Percentiles rank a stretch among this genome's conserved stretches.
Conservation (phyloP, 1,140 invertebrate species). For the Leptinotarsa defecta region DNA sequence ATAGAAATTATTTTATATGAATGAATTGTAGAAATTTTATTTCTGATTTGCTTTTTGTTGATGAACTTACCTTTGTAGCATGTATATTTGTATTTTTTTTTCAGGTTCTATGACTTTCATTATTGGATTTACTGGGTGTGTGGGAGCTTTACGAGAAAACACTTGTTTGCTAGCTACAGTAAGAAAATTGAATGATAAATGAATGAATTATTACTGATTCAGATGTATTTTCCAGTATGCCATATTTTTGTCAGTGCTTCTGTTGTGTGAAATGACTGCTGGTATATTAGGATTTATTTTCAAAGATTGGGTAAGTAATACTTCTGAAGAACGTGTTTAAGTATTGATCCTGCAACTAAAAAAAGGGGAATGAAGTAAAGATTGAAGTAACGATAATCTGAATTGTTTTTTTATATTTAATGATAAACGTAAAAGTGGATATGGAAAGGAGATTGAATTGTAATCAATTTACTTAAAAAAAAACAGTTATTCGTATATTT, state of each 20-base stretch:
- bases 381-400: no score
- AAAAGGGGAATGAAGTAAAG: no score
- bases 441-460: no score
- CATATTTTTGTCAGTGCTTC: conserved; percentile 85
- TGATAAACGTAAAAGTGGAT: no score
- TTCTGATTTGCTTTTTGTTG: no score
- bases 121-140: conserved; percentile 95
- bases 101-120: conserved; percentile 86
- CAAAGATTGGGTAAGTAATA: conserved; percentile 87
- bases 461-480: no score
- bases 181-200: conserved; percentile 45
- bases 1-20: no score
- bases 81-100: conserved; percentile 43
- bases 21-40: no score
- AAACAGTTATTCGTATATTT: no score
- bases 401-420: no score
- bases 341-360: no score
- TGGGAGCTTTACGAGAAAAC: conserved; percentile 91
- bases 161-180: conserved; percentile 86
- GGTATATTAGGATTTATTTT: conserved; percentile 93
- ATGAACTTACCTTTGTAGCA: background rate
- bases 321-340: no score
- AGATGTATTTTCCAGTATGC: conserved; percentile 79
- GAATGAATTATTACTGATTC: conserved; percentile 1
- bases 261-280: conserved; percentile 87